phyloP scores from a whole-genome alignment of 1,140 invertebrate species.

The Episyrphus balteatus region DNA sequence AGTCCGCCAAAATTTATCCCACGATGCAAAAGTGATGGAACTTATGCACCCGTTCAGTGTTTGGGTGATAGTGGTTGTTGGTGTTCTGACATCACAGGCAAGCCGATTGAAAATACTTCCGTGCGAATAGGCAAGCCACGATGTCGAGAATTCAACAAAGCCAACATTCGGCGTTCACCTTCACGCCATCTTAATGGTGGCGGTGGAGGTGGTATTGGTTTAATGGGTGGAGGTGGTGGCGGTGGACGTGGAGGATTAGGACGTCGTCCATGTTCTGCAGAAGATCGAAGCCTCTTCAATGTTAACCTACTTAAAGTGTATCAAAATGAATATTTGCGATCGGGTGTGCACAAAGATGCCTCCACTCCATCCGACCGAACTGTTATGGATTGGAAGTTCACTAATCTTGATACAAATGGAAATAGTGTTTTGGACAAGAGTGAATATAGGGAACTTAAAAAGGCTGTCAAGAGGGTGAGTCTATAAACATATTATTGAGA shows the following conservation, averaged over 20 bases:
- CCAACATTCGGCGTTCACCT: conserved; percentile 35
- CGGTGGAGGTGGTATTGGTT: neutral
- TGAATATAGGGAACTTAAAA: conserved; percentile 68
- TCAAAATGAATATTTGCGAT: conserved; percentile 58
- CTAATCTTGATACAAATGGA: conserved; percentile 61
- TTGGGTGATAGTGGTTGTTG: conserved; percentile 56
- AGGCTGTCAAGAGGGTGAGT: conserved; percentile 64
- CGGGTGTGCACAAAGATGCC: conserved; percentile 20
- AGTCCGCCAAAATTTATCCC: conserved; percentile 47
- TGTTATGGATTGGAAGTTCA: conserved; percentile 81
- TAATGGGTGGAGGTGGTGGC: neutral
- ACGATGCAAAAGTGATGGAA: conserved; percentile 66
- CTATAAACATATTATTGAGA: neutral
- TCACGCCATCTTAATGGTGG: conserved; percentile 13
- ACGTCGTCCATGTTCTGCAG: conserved; percentile 47
- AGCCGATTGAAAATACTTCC: conserved; percentile 64
- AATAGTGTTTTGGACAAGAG: conserved; percentile 61
- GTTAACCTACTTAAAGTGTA: conserved; percentile 71
- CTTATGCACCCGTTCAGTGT: conserved; percentile 74
- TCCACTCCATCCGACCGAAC: conserved; percentile 18
- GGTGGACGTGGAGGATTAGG: conserved; percentile 14
- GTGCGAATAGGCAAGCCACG: conserved; percentile 54
- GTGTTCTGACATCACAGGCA: conserved; percentile 72
- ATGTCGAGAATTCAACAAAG: conserved; percentile 41
- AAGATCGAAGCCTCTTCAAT: conserved; percentile 69